These are phyloP conservation scores for Bungarus multicinctus DNA, from an alignment of 2,113 vertebrate genomes.

Conservation along the genomic window DNA sequence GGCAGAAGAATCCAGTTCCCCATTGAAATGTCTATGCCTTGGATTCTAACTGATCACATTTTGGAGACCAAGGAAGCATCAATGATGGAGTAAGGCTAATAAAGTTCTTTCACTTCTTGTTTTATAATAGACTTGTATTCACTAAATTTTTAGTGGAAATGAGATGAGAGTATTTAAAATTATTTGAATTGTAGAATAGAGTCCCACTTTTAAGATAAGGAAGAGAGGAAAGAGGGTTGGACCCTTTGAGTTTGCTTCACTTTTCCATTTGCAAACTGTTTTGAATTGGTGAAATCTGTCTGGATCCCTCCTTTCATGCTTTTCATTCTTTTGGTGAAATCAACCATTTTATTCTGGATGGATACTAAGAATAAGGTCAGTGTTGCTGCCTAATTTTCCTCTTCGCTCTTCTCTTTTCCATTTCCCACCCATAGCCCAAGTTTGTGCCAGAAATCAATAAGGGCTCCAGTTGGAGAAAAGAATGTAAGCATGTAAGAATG, in stretches of 20 bases:
- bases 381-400: not conserved
- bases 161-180: not conserved
- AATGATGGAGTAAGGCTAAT: slow-evolving; percentile 81
- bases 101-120: not conserved
- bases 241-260: not conserved
- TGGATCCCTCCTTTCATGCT: not conserved
- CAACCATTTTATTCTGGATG: not conserved
- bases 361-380: not conserved
- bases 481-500: not conserved
- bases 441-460: not conserved
- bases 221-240: not conserved
- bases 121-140: not conserved
- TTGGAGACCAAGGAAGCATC: slow-evolving; percentile 82
- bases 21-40: slow-evolving; percentile 98
- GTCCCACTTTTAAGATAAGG: not conserved
- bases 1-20: slow-evolving; percentile 83
- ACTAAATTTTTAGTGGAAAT: not conserved
- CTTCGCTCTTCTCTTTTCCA: not conserved
- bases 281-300: not conserved
- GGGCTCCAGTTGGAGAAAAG: not conserved
- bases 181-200: not conserved
- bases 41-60: slow-evolving; percentile 97
- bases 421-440: not conserved
- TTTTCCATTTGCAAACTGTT: not conserved
- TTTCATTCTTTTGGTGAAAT: not conserved